A percentile compares a stretch with the other conserved stretches of the same genome.
These are phyloP conservation scores for Nomada lathburiana DNA, from an alignment of 2,888 invertebrate genomes.

Conservation along the genomic window DNA sequence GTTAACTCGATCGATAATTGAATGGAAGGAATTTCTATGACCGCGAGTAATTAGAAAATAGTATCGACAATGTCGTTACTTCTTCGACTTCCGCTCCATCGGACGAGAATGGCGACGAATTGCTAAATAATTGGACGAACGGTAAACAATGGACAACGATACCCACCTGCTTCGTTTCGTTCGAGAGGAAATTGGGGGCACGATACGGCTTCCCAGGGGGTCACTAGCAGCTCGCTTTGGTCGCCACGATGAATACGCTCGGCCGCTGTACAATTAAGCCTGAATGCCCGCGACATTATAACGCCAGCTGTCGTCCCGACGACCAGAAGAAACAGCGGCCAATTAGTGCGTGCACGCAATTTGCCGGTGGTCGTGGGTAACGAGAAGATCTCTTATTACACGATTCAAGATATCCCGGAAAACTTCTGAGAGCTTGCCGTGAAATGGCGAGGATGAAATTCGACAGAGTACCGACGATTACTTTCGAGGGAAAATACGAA, in stretches of 20 bases:
- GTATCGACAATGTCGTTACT: too few relatives aligned
- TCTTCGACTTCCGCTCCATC: too few relatives aligned
- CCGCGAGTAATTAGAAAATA: too few relatives aligned
- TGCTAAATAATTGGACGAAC: background rate
- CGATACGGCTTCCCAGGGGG: conserved; percentile 21
- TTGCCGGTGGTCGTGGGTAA: background rate
- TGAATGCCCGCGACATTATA: background rate
- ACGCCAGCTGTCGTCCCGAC: background rate
- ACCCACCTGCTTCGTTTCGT: conserved; percentile 19
- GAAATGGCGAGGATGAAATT: too few relatives aligned
- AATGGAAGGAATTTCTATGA: too few relatives aligned
- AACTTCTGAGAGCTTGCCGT: too few relatives aligned
- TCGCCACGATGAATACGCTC: conserved; percentile 31
- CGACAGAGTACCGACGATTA: too few relatives aligned
- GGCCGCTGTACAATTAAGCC: conserved; percentile 11
- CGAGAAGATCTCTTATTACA: background rate
- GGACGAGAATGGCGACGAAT: background rate
- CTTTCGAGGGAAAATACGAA: too few relatives aligned
- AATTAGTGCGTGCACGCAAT: background rate
- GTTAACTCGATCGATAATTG: too few relatives aligned
- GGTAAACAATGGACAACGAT: conserved; percentile 18
- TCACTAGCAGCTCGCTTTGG: conserved; percentile 6
- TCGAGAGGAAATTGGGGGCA: conserved; percentile 4
- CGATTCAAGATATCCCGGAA: too few relatives aligned
- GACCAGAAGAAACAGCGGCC: background rate